These are phyloP conservation scores for Pseudomyrmex concolor DNA, from an alignment of 1,140 invertebrate genomes.

Conservation along the genomic window DNA sequence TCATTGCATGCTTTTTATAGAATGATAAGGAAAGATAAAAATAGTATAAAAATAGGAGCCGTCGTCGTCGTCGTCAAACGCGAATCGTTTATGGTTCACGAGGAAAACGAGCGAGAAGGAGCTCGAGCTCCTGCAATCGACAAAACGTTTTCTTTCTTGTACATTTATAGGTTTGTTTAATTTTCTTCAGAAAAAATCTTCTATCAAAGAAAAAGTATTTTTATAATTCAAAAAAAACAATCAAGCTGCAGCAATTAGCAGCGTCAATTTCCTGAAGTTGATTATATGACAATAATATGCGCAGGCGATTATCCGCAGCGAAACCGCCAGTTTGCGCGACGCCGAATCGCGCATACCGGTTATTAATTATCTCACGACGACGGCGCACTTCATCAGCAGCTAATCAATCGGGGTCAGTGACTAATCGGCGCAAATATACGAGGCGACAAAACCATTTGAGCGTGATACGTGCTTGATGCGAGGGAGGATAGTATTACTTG, in stretches of 20 bases:
- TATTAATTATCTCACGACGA: constrained; percentile 70
- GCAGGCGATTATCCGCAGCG: constrained; percentile 32
- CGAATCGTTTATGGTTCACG: not conserved
- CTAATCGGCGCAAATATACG: constrained; percentile 63
- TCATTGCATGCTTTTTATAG: constrained; percentile 24
- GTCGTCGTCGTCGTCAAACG: no score
- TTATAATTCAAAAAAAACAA: not conserved
- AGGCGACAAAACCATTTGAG: not conserved
- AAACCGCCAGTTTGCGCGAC: constrained; percentile 33
- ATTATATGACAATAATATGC: constrained; percentile 63
- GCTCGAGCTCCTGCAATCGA: not conserved
- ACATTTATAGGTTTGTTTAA: not conserved
- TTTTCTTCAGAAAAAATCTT: not conserved
- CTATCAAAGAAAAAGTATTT: no score
- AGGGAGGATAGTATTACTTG: no score
- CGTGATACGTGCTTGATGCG: not conserved
- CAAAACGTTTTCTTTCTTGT: not conserved
- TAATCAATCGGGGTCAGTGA: constrained; percentile 72
- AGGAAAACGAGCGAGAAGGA: not conserved
- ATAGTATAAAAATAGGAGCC: constrained; percentile 13
- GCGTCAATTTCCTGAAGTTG: constrained; percentile 20
- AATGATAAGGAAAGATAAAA: constrained; percentile 18
- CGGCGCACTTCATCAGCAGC: constrained; percentile 65
- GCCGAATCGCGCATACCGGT: constrained; percentile 40
- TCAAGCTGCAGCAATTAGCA: constrained; percentile 6